These are phyloP conservation scores for Tinamus guttatus DNA, from an alignment of 2,113 vertebrate species.

Conservation along the genomic window DNA sequence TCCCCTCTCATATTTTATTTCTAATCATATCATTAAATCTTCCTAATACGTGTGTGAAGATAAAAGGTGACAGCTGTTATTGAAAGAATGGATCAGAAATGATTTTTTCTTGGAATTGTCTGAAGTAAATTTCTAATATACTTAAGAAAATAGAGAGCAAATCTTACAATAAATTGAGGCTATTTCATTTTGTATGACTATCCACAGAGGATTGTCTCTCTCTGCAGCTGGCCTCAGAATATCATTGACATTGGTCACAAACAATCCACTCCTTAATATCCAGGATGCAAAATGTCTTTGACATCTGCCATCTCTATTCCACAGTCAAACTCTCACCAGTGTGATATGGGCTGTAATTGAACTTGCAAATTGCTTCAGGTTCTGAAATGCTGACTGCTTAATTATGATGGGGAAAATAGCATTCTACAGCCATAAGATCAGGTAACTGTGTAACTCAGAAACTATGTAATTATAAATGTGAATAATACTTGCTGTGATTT, in stretches of 20 bases:
- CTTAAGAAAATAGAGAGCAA: conserved; percentile 6
- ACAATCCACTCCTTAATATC: not conserved
- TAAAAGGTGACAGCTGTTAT: not conserved
- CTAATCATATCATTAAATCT: not conserved
- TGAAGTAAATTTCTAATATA: not conserved
- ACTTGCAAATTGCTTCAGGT: conserved; percentile 13
- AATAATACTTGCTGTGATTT: not conserved
- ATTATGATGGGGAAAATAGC: not conserved
- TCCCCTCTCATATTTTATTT: not conserved
- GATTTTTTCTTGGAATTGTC: not conserved
- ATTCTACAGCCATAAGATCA: not conserved
- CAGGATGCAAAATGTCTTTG: conserved; percentile 5
- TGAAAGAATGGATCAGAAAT: not conserved
- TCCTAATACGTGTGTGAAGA: not conserved
- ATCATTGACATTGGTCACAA: not conserved
- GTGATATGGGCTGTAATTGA: not conserved
- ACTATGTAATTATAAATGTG: not conserved
- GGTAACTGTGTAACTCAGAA: not conserved
- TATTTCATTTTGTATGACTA: not conserved
- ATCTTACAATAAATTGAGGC: not conserved
- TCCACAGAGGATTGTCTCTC: not conserved
- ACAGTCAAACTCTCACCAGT: not conserved
- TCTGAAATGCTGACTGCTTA: conserved; percentile 38
- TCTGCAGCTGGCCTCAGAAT: not conserved
- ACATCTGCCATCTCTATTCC: not conserved